Conservation (phyloP, 1,140 invertebrate genomes). For the Bombus cullumanus region DNA sequence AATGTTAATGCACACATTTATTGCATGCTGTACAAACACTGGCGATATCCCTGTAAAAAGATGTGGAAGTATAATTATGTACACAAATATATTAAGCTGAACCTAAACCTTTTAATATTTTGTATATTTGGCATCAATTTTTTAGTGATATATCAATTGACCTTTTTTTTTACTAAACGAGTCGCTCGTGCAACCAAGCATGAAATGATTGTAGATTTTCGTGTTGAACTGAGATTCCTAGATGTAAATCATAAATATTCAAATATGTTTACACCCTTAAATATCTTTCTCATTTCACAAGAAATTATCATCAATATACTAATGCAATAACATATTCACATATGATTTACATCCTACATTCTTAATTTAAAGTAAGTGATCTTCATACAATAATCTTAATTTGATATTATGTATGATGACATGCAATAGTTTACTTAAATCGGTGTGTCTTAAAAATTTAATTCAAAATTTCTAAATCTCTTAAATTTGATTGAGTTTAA, state of each 20-base stretch:
- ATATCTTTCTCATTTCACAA: not conserved
- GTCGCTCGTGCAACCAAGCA: constrained; percentile 52
- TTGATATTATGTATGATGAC: not conserved
- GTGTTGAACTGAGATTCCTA: not conserved
- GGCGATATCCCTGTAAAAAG: constrained; percentile 54
- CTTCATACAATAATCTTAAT: constrained; percentile 15
- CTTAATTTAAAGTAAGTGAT: constrained; percentile 7
- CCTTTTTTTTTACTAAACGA: constrained; percentile 19
- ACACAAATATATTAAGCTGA: constrained; percentile 41
- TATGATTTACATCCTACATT: constrained; percentile 11
- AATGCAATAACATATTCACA: constrained; percentile 1
- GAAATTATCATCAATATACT: not conserved
- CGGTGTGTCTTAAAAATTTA: not conserved
- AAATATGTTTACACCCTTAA: not conserved
- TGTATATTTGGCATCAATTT: constrained; percentile 18
- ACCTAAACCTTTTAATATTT: constrained; percentile 35
- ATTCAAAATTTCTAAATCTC: not conserved
- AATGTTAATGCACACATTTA: constrained; percentile 61
- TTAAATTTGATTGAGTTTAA: constrained; percentile 32
- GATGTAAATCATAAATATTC: constrained; percentile 9
- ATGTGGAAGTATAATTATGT: constrained; percentile 53
- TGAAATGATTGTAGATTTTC: constrained; percentile 39
- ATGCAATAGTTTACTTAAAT: constrained; percentile 39
- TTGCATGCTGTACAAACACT: constrained; percentile 66
- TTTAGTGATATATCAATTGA: constrained; percentile 1